Base-by-base conservation (phyloP, 2,888 invertebrate genomes). In the Sarcophaga subvicina region DNA sequence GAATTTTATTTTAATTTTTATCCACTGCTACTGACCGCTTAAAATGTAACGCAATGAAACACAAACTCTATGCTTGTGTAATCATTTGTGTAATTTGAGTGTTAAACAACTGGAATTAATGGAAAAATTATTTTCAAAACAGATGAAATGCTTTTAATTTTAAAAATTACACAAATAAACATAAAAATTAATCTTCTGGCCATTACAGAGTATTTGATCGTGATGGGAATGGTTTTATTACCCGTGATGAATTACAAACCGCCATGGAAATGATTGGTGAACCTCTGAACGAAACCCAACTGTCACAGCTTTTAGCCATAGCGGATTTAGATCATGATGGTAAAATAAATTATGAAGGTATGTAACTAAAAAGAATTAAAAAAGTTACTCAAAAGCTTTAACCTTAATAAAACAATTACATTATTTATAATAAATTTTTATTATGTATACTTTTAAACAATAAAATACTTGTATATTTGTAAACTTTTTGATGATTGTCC, bases 211-310 rank as follows among this genome's bases (percentile, higher is more conserved):
- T 97, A 78, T 98, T 98, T 93, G 98, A 98, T 94, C 96, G 97
- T 83, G 98, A 98, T 92, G 96, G 96, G 91, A 98, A 98, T 93
- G 98, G 98, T 54, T 98, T 96, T 93, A 98, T 98, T 92, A 97
- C 96, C 63, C 95, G 96, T 90, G 97, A 97, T 91, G 97, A 97
- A 93, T 94, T 97, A 70, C 95, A 96, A 91, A 94, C 95, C 80
- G 97, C 97, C n/a, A 95, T 97, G 94, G 97, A 97, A 93, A 96
- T 97, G 95, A 97, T 97, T 90, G 97, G 96, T 37, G 97, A 97
- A 93, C 95, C 95, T 3, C 95, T 97, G 81, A 96, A 96, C 3
- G 97, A 97, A 90, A 94, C 95, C 88, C 96, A 97, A 92, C 94
- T 97, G 85, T 96, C 96, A 90, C 96, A 96, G 90, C 95, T 97